Evolutionary conservation across 2,888 invertebrate genomes (phyloP), one percentile per base, ranked within the genome.

Genomic region (Tipula lateralis): DNA sequence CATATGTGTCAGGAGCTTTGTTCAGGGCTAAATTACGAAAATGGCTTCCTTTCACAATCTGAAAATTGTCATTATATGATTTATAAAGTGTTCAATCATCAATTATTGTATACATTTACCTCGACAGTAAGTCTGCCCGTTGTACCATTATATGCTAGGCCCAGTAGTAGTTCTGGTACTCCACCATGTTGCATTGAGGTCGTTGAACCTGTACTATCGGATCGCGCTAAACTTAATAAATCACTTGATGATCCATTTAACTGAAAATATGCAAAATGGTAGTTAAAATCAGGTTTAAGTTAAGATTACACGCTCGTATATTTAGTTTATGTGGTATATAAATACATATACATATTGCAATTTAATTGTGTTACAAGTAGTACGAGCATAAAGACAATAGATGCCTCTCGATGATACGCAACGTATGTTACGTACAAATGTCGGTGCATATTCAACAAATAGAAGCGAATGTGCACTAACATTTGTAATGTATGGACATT

Each of bases 121-220:
- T 98, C 98, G 12, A 97, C 96, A 84, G 96, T 95, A n/a, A 98
- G 92, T 87, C 97, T 93, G 30, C 98, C 98, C 1, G 98, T 98
- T 39, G 95, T 96, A 30, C 97, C 96, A 89, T 96, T 98, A 89
- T 98, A 98, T 87, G 96, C 95, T 87, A 98, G 92, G 0, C 98
- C 98, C 86, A 96, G 91, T 29, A 98, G 92, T 85, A 98, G 92
- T 90, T 98, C 96, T 82, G 98, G 97, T 84, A 97, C 96, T 29
- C 97, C 97, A 9, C 97, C 97, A 86, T 96, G 94, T 87, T 95
- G 94, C 94, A 94, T 94, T 87, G 98, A 98, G 90, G 97, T 97
- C 87, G 97, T 97, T 0, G 97, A 98, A 34, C 97, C 97, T 5
- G 97, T 96, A 87, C 97, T 97, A 90, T 98, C 98, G 86, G 97